Evolutionary conservation across 2,797 vertebrate species (phyloP), one percentile per base, ranked within the genome.

Genomic region (Thaleichthys pacificus): DNA sequence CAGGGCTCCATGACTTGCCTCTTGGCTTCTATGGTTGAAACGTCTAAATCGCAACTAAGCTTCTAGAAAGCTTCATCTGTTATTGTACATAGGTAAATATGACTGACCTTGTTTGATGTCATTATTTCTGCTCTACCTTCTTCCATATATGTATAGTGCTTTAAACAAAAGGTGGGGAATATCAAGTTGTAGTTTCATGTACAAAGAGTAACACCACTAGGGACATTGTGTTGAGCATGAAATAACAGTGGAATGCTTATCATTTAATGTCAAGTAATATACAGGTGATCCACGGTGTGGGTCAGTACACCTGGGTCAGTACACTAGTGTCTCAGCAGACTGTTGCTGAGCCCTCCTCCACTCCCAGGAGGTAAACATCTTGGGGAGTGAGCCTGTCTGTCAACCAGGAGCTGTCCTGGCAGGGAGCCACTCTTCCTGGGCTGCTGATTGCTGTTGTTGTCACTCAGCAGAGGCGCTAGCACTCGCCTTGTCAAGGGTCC

Each of bases 391-490:
- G 12, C 14, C 32, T 35, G 62, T 14, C 24, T 17, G 26, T 80
- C 80, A 1, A 35, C 49, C 67, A 24, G 63, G 8, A 63, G 32
- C 73, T 69, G 15, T 49, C 68, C 26, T 84, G 81, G 76, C 80
- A 80, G 35, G 0, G 2, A 62, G 79, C 74, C 80, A 64, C 60
- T 35, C 58, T 21, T 57, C 57, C 71, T 47, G 77, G 81, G 73
- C 73, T 73, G 82, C 82, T 81, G 82, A 85, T 80, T 57, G 77
- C 72, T 70, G 63, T n/a, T 63, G 38, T 81, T 79, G 80, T 86
- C 86, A 84, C 80, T 84, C 83, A 82, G 79, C 69, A 71, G 70
- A 74, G 49, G 32, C 67, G 72, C 81, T 66, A 83, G 88, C 72
- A 73, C 72, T 60, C 12, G 51, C 42, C 68, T 78, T 69, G 76